These are phyloP conservation scores for Rhopalosiphum padi DNA, from an alignment of 1,140 invertebrate species.

Conservation along the genomic window DNA sequence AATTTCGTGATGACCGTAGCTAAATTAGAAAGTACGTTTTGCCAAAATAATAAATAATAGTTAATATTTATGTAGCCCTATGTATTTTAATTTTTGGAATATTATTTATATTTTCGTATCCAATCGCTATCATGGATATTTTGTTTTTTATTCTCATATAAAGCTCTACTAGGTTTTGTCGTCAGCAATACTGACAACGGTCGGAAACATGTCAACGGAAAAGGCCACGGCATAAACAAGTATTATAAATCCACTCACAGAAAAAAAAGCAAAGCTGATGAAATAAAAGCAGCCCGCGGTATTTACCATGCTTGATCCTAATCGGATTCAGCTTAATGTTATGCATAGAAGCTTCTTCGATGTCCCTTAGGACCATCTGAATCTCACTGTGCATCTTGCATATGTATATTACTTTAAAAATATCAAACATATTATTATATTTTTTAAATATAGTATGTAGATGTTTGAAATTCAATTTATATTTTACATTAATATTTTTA, in stretches of 20 bases:
- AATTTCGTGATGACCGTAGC: background rate
- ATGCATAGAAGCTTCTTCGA: constrained; percentile 35
- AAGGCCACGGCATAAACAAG: constrained; percentile 36
- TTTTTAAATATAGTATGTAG: background rate
- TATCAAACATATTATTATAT: background rate
- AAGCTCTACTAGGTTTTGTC: background rate
- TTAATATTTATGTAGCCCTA: background rate
- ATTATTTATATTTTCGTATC: background rate
- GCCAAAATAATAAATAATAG: background rate
- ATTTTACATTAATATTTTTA: background rate
- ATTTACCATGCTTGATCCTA: constrained; percentile 48
- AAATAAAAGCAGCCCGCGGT: constrained; percentile 43
- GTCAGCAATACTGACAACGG: constrained; percentile 37
- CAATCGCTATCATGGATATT: background rate
- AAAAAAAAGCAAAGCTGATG: constrained; percentile 37
- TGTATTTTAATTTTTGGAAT: background rate
- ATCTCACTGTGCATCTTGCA: background rate
- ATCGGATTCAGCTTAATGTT: constrained; percentile 50
- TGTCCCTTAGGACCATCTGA: background rate
- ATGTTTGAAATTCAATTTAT: background rate
- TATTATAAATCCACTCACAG: constrained; percentile 51
- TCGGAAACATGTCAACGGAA: constrained; percentile 36
- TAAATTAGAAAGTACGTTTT: background rate
- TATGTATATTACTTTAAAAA: background rate
- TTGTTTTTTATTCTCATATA: constrained; percentile 1